Conservation (phyloP, 2,888 invertebrate genomes). For the Zootermopsis nevadensis region DNA sequence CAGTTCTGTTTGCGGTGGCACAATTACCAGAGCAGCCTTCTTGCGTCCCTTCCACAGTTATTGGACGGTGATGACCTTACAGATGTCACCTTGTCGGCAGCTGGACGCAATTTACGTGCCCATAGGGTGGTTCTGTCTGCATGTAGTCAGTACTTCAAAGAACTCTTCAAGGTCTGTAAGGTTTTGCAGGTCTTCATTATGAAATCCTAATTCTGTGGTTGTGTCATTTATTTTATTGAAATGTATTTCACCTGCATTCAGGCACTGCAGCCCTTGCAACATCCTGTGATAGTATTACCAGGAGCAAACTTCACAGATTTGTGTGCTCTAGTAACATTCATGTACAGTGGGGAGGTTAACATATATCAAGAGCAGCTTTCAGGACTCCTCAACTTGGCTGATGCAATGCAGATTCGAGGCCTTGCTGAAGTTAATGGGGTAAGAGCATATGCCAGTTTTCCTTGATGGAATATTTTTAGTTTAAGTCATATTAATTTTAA, state of each 20-base stretch:
- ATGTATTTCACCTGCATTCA: background rate
- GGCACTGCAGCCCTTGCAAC: conserved; percentile 77
- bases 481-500: too few species aligned
- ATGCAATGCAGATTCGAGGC: conserved; percentile 84
- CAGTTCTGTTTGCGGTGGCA: conserved; percentile 90
- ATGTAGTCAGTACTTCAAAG: conserved; percentile 91
- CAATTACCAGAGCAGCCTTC: conserved; percentile 80
- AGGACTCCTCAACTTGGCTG: conserved; percentile 80
- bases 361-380: conserved; percentile 84
- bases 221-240: too few species aligned
- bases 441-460: conserved; percentile 57
- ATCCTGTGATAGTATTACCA: conserved; percentile 78
- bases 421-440: conserved; percentile 84
- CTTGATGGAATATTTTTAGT: too few species aligned
- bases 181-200: background rate
- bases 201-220: background rate
- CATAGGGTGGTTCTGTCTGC: conserved; percentile 89
- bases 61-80: conserved; percentile 84
- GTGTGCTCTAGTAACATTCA: conserved; percentile 82
- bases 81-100: conserved; percentile 88
- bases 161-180: conserved; percentile 79
- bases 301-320: conserved; percentile 78
- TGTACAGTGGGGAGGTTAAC: conserved; percentile 90
- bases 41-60: conserved; percentile 81
- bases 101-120: conserved; percentile 84